Evolutionary conservation across 2,797 vertebrate species (phyloP), one percentile per base, ranked within the genome.

Genomic region (Chanos chanos): DNA sequence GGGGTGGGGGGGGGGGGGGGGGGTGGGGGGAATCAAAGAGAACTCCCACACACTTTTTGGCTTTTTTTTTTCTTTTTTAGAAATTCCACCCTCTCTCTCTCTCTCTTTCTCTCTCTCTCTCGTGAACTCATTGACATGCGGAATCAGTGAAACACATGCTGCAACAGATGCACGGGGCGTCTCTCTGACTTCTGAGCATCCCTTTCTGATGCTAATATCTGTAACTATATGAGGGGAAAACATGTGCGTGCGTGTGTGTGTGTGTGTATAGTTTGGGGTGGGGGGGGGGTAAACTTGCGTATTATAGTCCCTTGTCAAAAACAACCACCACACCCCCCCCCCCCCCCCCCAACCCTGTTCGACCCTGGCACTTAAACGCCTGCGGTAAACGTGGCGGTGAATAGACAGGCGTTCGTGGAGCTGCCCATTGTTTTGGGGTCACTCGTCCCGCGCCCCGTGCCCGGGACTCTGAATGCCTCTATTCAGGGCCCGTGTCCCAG

Each of bases 171-270:
- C 71, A 49, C 3, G 1, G 66, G 78, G 70, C 61, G 45, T 72
- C 74, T 61, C 41, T 51, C 76, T 73, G 78, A 76, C 81, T 82
- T 80, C 70, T 50, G 62, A 49, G 65, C 61, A 12, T 4, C 37
- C 71, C 62, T 70, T 91, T 91, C 56, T 76, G 78, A 92, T 89
- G 87, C 85, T 84, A 83, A 86, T 89, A 30, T 51, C 77, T 72
- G 21, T 43, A 19, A 51, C 52, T 45, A 61, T 71, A 56, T 64
- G 37, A 44, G n/a, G n/a, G n/a, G n/a, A 64, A 63, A 49, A 21
- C 22, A 13, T 18, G 40, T 19, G 13, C 55, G 13, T 39, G 15
- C 25, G 31, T 28, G 4, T 24, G 12, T 7, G 12, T 58, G 19
- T 45, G 44, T 18, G 40, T 51, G 57, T 39, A 53, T 41, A 16